Evolutionary conservation across 2,113 vertebrate species (phyloP), one percentile per base, ranked within the genome.

Genomic region (Cynopterus brachyotis): DNA sequence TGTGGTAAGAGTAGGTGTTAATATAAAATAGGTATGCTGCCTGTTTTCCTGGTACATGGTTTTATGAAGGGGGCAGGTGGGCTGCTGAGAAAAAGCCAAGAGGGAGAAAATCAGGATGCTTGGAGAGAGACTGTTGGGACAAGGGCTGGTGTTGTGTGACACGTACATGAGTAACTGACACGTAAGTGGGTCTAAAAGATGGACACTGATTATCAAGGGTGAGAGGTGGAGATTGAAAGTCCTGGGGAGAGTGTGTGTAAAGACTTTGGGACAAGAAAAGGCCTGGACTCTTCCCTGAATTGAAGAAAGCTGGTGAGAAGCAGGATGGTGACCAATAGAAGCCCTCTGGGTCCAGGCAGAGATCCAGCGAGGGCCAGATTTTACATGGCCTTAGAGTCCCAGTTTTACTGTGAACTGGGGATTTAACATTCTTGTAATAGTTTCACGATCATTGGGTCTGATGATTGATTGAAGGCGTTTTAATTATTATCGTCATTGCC

Each of bases 121-220:
- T 26, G 62, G 69, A n/a, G 47, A 75, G 17, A 72, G 24, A 42
- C 7, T 12, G 8, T 0, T 26, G 86, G 19, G 28, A 20, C 12
- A 55, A 26, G 70, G 50, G 9, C 6, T 86, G 3, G 9, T 28
- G 50, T 57, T 2, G 9, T 17, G 4, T 73, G 37, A 28, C 11
- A 5, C 22, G 3, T 37, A 8, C 0, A 1, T 32, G 3, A 50
- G 6, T 64, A 32, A 55, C 32, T 40, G 53, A 2, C 19, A 9
- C 10, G 16, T 15, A 53, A 35, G 19, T 67, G 19, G 28, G 13
- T 16, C 1, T 10, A 8, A 40, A 37, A 19, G 50, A 12, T 55
- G 57, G 24, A 42, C 5, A 30, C 2, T 40, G 2, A n/a, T 57
- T 32, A 40, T 26, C 59, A 28, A 20, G 5, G 24, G 3, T 17